These are phyloP conservation scores for Drosophila mimetica DNA, from an alignment of 2,888 invertebrate genomes.

Conservation along the genomic window DNA sequence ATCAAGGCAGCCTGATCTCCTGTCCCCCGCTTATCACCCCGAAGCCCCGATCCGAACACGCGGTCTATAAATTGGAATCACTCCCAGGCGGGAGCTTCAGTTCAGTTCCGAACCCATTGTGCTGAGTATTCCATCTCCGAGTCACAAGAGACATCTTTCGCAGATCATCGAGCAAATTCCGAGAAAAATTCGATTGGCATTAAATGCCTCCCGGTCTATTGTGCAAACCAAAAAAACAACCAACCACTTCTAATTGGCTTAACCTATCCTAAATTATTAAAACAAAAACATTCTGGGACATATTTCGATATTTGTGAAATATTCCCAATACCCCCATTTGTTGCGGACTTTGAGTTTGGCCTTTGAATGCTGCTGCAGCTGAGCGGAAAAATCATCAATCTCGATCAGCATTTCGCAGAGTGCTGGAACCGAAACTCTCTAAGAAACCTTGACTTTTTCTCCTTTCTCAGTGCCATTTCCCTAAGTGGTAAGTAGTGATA, in stretches of 20 bases:
- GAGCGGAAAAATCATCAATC: constrained; percentile 48
- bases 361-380: constrained; percentile 65
- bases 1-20: constrained; percentile 46
- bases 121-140: constrained; percentile 33
- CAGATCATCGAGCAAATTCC: constrained; percentile 30
- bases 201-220: constrained; percentile 16
- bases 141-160: constrained; percentile 20
- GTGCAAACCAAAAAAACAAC: neutral
- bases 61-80: constrained; percentile 60
- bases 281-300: constrained; percentile 1
- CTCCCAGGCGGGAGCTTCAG: constrained; percentile 48
- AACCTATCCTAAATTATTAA: constrained; percentile 2
- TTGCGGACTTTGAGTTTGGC: constrained; percentile 10
- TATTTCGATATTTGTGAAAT: constrained; percentile 16
- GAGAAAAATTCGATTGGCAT: constrained; percentile 21
- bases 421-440: constrained; percentile 38
- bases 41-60: constrained; percentile 25
- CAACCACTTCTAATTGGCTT: constrained; percentile 12
- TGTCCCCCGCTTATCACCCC: constrained; percentile 26
- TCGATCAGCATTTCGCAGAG: constrained; percentile 52
- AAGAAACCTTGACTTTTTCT: constrained; percentile 45
- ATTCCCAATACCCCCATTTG: constrained; percentile 15
- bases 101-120: constrained; percentile 64
- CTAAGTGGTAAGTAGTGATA: constrained; percentile 45
- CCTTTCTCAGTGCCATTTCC: constrained; percentile 32